These are phyloP conservation scores for Copidosoma floridanum DNA, from an alignment of 1,140 invertebrate species.

Conservation along the genomic window DNA sequence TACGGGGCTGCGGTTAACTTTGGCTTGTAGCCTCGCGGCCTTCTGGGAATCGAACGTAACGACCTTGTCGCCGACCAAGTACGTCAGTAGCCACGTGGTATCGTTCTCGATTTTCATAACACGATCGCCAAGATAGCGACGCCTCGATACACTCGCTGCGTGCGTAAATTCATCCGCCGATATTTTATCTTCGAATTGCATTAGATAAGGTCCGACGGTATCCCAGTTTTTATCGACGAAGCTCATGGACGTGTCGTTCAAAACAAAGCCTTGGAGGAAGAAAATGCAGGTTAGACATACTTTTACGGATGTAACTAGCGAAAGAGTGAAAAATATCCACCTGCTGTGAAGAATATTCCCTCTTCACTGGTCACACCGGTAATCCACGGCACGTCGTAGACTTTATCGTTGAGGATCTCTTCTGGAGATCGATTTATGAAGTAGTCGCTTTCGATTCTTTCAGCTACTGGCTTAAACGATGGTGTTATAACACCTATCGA, in stretches of 20 bases:
- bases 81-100: conserved; percentile 39
- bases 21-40: conserved; percentile 58
- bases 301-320: background rate
- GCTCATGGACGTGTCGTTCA: conserved; percentile 47
- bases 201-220: conserved; percentile 56
- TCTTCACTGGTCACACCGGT: conserved; percentile 60
- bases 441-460: conserved; percentile 51
- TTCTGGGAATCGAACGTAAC: conserved; percentile 59
- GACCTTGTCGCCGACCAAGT: conserved; percentile 60
- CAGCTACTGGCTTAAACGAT: conserved; percentile 62
- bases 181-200: conserved; percentile 64
- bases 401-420: conserved; percentile 56
- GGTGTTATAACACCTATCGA: no score
- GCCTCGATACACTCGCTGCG: conserved; percentile 57
- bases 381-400: conserved; percentile 61
- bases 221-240: conserved; percentile 61
- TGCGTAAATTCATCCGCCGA: conserved; percentile 46
- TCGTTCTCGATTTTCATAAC: conserved; percentile 42
- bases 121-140: conserved; percentile 58
- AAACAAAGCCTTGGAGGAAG: conserved; percentile 54
- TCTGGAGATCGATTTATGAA: conserved; percentile 62
- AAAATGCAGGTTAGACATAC: conserved; percentile 1
- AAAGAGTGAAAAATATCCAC: conserved; percentile 39
- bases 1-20: conserved; percentile 56
- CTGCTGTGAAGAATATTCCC: conserved; percentile 63